Percentiles rank a stretch among this genome's conserved stretches.
These are phyloP conservation scores for Drosophila birchii DNA, from an alignment of 2,888 invertebrate species.

Conservation along the genomic window DNA sequence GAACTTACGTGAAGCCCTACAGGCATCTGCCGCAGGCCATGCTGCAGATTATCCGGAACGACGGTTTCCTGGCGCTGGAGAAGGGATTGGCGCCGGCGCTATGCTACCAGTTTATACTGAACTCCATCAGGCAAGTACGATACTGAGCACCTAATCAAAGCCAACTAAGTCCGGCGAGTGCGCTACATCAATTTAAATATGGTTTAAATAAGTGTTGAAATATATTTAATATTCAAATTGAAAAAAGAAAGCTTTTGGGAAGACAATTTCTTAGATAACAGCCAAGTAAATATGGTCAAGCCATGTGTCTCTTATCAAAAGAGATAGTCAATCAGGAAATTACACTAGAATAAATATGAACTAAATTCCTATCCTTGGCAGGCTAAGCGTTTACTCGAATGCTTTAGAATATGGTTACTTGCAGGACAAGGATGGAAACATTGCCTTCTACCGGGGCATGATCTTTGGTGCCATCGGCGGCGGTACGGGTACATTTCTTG, in stretches of 20 bases:
- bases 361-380: constrained; percentile 57
- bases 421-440: constrained; percentile 87
- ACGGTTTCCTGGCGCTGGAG: constrained; percentile 91
- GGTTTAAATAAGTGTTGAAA: neutral
- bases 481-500: constrained; percentile 90
- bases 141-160: neutral
- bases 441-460: constrained; percentile 88
- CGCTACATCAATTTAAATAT: neutral
- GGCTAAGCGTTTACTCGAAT: constrained; percentile 91
- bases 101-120: constrained; percentile 94
- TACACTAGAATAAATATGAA: neutral
- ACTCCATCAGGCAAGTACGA: constrained; percentile 86
- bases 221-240: neutral
- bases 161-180: neutral
- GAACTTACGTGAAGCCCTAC: constrained; percentile 90
- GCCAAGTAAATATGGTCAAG: neutral
- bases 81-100: constrained; percentile 94
- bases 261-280: constrained; percentile 1
- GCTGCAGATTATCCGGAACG: constrained; percentile 90
- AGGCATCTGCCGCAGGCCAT: constrained; percentile 92
- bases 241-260: neutral
- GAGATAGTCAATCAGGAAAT: neutral
- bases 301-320: neutral
- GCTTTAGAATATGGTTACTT: constrained; percentile 88
- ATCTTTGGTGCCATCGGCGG: constrained; percentile 92